Evolutionary conservation across 2,797 vertebrate species (phyloP).

Genomic region (Micropoecilia bifurca): DNA sequence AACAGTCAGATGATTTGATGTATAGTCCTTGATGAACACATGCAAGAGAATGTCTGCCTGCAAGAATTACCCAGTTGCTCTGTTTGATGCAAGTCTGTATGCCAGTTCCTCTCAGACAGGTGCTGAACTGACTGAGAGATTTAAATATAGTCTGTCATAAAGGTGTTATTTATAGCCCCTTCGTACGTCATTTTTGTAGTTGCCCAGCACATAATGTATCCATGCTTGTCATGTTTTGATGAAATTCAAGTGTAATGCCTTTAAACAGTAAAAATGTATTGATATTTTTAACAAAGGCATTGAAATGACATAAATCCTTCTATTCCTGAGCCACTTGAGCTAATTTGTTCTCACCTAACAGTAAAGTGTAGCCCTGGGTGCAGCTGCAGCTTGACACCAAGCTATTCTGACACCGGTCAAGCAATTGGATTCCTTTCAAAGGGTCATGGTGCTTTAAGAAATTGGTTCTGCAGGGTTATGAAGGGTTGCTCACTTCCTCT

Average conservation of each 20-base stretch:
- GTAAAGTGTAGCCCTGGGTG: conserved; percentile 19
- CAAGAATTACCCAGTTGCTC: neutral
- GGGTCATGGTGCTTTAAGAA: conserved; percentile 55
- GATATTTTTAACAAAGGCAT: neutral
- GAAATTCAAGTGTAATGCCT: conserved; percentile 5
- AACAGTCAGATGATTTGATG: neutral
- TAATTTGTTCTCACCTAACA: conserved; percentile 15
- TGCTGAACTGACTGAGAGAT: conserved; percentile 40
- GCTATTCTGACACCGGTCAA: conserved; percentile 65
- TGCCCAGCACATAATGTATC: conserved; percentile 35
- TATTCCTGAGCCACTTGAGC: conserved; percentile 8
- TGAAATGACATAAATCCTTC: conserved; percentile 24
- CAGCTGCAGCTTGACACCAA: conserved; percentile 60
- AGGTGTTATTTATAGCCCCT: conserved; percentile 63
- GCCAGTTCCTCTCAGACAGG: conserved; percentile 46
- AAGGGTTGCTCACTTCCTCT: conserved; percentile 42
- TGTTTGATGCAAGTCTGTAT: neutral
- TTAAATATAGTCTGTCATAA: conserved; percentile 60
- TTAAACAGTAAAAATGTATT: neutral
- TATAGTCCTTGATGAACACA: neutral
- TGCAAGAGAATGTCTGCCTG: neutral
- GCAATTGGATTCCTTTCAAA: conserved; percentile 56
- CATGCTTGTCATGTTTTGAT: conserved; percentile 11
- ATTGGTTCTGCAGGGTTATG: conserved; percentile 18
- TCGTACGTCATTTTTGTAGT: conserved; percentile 33